Evolutionary conservation across 2,888 invertebrate species (phyloP), one percentile per base, ranked within the genome.

Genomic region (Zhuqinia jingwanae): DNA sequence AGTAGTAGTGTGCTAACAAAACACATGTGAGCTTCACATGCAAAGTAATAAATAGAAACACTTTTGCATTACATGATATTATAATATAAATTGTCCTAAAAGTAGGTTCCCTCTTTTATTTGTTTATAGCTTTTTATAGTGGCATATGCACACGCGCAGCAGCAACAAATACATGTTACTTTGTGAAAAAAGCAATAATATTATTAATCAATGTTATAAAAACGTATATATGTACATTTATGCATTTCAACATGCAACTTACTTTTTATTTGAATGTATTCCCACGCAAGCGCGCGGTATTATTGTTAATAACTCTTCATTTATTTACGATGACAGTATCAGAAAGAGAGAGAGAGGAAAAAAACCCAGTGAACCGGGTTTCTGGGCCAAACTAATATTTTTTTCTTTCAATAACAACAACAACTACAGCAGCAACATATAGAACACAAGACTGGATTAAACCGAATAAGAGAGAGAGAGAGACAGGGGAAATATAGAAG

Each of bases 271-370:
- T 20, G 3, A 1, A 17, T 65, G 30, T n/a, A 25, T 17, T 5
- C 30, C 10, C 17, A 65, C n/a, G 42, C 65, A 63, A 63, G 63
- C 63, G 27, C 63, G n/a, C n/a, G n/a, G n/a, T n/a, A 36, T 36
- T 36, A 8, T 36, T 36, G 42, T 65, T 42, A 42, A 65, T 65
- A 65, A 65, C 42, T 65, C 42, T 17, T 15, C 15, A n/a, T 73
- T 73, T 73, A 73, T 73, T 73, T 73, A 73, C 13, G 73, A 50
- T 73, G 73, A 73, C 73, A 73, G 22, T 65, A 65, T 65, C 65
- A 42, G 63, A 63, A 45, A 45, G 22, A 68, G 17, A 42, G 30
- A 63, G 11, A 20, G 20, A 8, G 58, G 2, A 65, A 42, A 65
- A 42, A 17, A 65, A 65, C 36, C 22, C 65, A 65, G 65, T 65